Evolutionary conservation across 2,113 vertebrate species (phyloP).

Genomic region (Nyctereutes procyonoides): DNA sequence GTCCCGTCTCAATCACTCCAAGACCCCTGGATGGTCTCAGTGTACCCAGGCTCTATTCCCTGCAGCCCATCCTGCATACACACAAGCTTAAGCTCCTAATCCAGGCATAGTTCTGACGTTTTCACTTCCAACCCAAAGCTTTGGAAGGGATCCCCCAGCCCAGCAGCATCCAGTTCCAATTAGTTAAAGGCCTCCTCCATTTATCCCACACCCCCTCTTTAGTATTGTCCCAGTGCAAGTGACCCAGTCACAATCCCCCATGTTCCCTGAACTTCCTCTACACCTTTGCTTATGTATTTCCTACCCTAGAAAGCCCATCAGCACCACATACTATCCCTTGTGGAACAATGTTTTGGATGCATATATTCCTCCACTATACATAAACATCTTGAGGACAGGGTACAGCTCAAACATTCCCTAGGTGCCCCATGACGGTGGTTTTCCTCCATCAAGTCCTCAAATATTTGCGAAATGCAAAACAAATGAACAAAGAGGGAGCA

Average conservation of each 20-base stretch:
- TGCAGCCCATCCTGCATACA: not conserved
- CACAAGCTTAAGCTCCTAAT: not conserved
- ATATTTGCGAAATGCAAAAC: constrained; percentile 34
- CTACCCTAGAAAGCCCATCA: not conserved
- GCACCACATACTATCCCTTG: not conserved
- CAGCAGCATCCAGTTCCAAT: not conserved
- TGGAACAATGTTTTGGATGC: not conserved
- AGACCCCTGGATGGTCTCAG: not conserved
- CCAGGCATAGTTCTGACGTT: not conserved
- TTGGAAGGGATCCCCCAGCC: not conserved
- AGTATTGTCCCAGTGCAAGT: not conserved
- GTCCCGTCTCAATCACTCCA: not conserved
- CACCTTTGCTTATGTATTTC: not conserved
- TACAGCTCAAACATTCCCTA: not conserved
- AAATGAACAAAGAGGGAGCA: not conserved
- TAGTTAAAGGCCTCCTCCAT: too few species aligned
- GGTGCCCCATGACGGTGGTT: not conserved
- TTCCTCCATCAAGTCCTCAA: not conserved
- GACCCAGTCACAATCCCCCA: not conserved
- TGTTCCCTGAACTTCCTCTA: not conserved
- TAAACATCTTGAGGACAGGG: not conserved
- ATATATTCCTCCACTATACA: rapidly evolving
- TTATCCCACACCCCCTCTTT: not conserved
- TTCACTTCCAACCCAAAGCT: not conserved
- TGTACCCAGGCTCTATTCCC: not conserved